Base-by-base conservation (phyloP, 2,797 vertebrate species). In the Masticophis lateralis region DNA sequence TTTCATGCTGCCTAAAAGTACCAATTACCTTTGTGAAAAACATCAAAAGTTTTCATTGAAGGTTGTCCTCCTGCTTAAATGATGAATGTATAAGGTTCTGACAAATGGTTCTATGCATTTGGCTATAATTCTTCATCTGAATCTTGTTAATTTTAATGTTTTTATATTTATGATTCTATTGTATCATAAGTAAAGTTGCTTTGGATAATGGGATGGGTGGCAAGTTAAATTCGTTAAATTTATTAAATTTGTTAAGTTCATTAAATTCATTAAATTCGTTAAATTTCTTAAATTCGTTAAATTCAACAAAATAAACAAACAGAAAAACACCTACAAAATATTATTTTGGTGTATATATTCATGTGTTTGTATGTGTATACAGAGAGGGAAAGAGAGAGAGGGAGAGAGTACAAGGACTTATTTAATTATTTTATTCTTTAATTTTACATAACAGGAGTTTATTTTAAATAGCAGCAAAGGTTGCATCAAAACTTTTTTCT, bases 401-500 rank as follows among this genome's bases (percentile, higher is more conserved):
- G 11, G 20, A 22, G 9, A 47, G 20, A 28, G 37, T 83, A 25
- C 20, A 83, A 83, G 37, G 74, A 25, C 20, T 43, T 79, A 47
- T 25, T 83, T 83, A 47, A 83, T 83, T 22, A 83, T 83, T 47
- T 83, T 83, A 47, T 79, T 25, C 4, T 47, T 83, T 83, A 43
- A 47, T 83, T 83, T 83, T 83, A 83, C 9, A 11, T 83, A 83
- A 9, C 37, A 43, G 47, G 74, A 9, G 43, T 79, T 79, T 83
- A 9, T 83, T 47, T 25, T 11, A 83, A 83, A 12, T 18, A 87
- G 32, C 20, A 60, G 56, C 87, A 88, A 22, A 37, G 22, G 4
- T 16, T 92, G 91, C 59, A 60, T 86, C 56, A 61, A 60, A 95
- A 90, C 59, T 92, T 37, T 91, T 60, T 94, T 95, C 91, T 87